A percentile compares a stretch with the other conserved stretches of the same genome.
phyloP scores from a whole-genome alignment of 1,140 invertebrate species.

The Pinna nobilis region DNA sequence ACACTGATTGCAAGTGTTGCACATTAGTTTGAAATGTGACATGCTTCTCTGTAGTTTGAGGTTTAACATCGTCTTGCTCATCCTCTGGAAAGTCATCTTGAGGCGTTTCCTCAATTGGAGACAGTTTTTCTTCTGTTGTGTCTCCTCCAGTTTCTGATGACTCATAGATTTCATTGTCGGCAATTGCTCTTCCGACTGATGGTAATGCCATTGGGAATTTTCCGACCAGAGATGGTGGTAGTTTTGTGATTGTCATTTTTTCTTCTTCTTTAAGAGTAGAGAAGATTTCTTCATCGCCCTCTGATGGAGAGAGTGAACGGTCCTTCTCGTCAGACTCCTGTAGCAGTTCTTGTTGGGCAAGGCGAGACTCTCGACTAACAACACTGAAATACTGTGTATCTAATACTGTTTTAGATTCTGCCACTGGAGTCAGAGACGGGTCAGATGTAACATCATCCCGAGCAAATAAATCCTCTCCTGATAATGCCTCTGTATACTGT shows the following conservation, averaged over 20 bases:
- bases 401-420: conserved; percentile 1
- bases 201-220: conserved; percentile 65
- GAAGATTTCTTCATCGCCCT: conserved; percentile 54
- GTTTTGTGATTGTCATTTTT: conserved; percentile 27
- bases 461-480: conserved; percentile 34
- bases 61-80: conserved; percentile 51
- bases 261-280: neutral
- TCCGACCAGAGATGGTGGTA: conserved; percentile 20
- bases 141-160: conserved; percentile 68
- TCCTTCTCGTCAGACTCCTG: conserved; percentile 67
- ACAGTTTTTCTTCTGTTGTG: conserved; percentile 67
- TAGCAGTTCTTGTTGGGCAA: conserved; percentile 66
- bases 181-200: conserved; percentile 57
- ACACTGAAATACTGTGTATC: conserved; percentile 9
- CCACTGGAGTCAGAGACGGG: conserved; percentile 33
- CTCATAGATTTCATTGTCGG: conserved; percentile 68
- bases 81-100: conserved; percentile 56
- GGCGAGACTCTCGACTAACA: conserved; percentile 52
- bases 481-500: neutral
- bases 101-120: conserved; percentile 67
- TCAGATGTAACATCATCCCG: conserved; percentile 32
- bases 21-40: conserved; percentile 67
- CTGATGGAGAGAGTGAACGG: conserved; percentile 65
- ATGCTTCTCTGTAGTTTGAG: conserved; percentile 53
- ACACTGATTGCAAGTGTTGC: conserved; percentile 52